A percentile compares a stretch with the other conserved stretches of the same genome.
These are phyloP conservation scores for Drosophila ambigua DNA, from an alignment of 1,140 invertebrate genomes.

Conservation along the genomic window DNA sequence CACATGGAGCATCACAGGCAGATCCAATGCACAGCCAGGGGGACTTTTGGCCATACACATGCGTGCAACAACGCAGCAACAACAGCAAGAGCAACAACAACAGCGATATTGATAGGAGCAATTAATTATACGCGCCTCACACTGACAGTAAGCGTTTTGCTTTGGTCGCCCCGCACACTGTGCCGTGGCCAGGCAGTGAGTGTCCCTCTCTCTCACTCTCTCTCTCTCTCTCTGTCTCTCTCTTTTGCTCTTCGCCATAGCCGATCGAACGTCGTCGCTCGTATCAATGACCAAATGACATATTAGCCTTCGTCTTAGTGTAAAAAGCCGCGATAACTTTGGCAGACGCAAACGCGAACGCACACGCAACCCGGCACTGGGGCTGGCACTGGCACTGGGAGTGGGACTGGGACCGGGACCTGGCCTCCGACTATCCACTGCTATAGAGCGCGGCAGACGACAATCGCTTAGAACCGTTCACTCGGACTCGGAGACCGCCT, in stretches of 20 bases:
- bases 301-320: constrained; percentile 81
- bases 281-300: constrained; percentile 81
- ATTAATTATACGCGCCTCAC: constrained; percentile 79
- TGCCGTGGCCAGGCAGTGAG: neutral
- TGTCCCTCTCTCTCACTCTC: neutral
- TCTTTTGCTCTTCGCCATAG: constrained; percentile 1
- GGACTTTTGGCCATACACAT: constrained; percentile 52
- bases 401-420: too few species aligned
- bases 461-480: constrained; percentile 11
- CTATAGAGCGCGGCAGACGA: neutral
- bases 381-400: too few species aligned
- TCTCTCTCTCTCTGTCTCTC: neutral
- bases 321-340: constrained; percentile 80
- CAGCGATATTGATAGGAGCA: constrained; percentile 77
- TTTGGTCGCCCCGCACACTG: constrained; percentile 50
- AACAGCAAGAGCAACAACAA: constrained; percentile 36
- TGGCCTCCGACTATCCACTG: too few species aligned
- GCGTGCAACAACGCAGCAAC: constrained; percentile 49
- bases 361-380: constrained; percentile 18
- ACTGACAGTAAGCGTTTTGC: constrained; percentile 79
- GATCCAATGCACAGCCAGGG: constrained; percentile 2
- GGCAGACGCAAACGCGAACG: constrained; percentile 70
- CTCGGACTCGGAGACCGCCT: constrained; percentile 3
- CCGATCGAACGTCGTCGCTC: constrained; percentile 50
- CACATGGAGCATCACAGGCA: constrained; percentile 40